Base-by-base conservation (phyloP, 2,113 vertebrate genomes). In the Bambusicola thoracicus region DNA sequence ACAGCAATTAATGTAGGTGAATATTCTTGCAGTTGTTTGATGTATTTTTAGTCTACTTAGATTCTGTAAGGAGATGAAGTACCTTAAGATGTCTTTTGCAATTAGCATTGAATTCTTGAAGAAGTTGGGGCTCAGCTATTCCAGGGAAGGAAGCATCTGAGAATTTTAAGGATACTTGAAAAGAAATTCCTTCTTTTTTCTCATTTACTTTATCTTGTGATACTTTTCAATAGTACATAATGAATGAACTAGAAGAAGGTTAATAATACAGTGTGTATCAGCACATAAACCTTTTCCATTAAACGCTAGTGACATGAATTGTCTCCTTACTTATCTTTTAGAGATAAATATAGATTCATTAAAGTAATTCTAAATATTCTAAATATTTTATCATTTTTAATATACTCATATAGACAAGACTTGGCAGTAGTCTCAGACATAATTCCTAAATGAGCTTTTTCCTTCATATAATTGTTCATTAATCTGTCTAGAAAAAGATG, bases 381-480 rank as follows among this genome's bases (percentile, higher is more conserved):
- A 89, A 97, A 95, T 97, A 94, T 94, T 95, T 97, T 85, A 91
- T 92, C 87, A 83, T 44, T 44, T 87, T 93, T 94, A 95, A 92
- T 94, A 90, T 91, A 94, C 44, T 96, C 0, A 0, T 43, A 13
- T 36, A 91, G 89, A 53, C 63, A 81, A 90, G 81, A 56, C 53
- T 86, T 86, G 43, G 59, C 46, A 76, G 75, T 93, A 36, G 56
- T 65, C 74, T 88, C 53, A 92, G 89, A 74, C 55, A 49, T 93
- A 76, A 97, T 73, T 93, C 68, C 49, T 91, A 93, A 95, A 95
- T 76, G 72, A 95, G 58, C 65, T 89, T n/a, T 68, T 87, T 76
- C 73, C 72, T 93, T 92, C 80, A 91, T 93, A 93, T 92, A 95
- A 82, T 76, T 48, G 84, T 38, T 72, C 77, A 78, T 92, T 90